Conservation (phyloP, 2,113 vertebrate genomes). For the Gallinago paraguaiae region DNA sequence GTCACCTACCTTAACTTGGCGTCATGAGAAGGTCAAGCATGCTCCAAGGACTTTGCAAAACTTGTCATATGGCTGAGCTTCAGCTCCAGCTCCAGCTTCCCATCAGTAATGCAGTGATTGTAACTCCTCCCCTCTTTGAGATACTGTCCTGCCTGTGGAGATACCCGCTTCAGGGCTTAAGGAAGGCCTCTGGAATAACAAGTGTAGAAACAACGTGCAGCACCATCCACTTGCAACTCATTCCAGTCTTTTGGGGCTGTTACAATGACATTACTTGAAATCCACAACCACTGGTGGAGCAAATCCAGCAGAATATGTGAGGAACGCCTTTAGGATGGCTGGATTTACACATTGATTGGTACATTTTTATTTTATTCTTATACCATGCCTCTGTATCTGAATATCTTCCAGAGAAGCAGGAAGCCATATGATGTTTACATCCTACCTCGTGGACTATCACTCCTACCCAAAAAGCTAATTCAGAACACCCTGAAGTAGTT, state of each 20-base stretch:
- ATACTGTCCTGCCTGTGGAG: background rate
- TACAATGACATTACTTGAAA: background rate
- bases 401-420: background rate
- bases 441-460: background rate
- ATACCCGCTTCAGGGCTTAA: background rate
- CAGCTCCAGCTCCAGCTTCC: background rate
- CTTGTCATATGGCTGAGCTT: background rate
- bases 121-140: background rate
- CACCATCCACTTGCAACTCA: background rate
- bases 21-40: background rate
- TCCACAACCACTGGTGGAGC: background rate
- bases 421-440: slow-evolving; percentile 28
- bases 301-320: background rate
- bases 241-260: background rate
- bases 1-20: background rate
- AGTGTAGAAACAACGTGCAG: background rate
- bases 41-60: background rate
- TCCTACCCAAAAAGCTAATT: slow-evolving; percentile 24
- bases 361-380: background rate
- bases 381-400: background rate
- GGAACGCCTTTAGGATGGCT: background rate
- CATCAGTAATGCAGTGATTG: background rate
- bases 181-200: background rate
- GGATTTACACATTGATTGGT: background rate
- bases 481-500: background rate